Base-by-base conservation (phyloP, 2,888 invertebrate genomes). In the Stenichneumon culpator region DNA sequence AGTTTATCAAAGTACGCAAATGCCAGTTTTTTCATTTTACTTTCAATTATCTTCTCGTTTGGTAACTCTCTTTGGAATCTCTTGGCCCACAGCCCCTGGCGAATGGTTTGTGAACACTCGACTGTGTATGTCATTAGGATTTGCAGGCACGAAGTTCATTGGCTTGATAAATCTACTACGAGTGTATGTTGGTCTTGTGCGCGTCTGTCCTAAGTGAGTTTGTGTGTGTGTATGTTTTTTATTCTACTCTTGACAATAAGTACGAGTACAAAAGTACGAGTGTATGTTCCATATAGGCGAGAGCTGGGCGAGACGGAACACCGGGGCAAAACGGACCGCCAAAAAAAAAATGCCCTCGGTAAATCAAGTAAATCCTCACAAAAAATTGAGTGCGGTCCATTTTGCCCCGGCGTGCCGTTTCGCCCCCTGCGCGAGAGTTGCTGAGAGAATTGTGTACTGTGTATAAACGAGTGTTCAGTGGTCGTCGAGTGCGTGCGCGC, bases 81-180 rank as follows among this genome's bases (percentile, higher is more conserved):
- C 85, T 75, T 82, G 65, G 73, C 87, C 83, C 79, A 67, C 72
- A 77, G 77, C 74, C 68, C 50, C 70, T 57, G 54, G 86, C 82
- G 87, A 90, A 90, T 88, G 87, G 88, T 89, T 88, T 88, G 89
- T 89, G 87, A 87, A 89, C 88, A 88, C 86, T 83, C 87, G 87
- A 89, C 87, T 88, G 89, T 86, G 90, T 90, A 90, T 89, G 88
- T 87, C 89, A 90, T 89, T 90, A 91, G 89, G 89, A 89, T 86
- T 86, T 89, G 90, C 89, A 88, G 89, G 89, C 91, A 91, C 90
- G 87, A 90, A 79, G 86, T 89, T 87, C 89, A 87, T 89, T 89
- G 89, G 89, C 89, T 91, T 91, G 85, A 80, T 85, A 79, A 83
- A 85, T 79, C 79, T 85, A 67, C 65, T 70, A 65, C 79, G 82